These are phyloP conservation scores for Myopa testacea DNA, from an alignment of 2,888 invertebrate genomes.

Conservation along the genomic window DNA sequence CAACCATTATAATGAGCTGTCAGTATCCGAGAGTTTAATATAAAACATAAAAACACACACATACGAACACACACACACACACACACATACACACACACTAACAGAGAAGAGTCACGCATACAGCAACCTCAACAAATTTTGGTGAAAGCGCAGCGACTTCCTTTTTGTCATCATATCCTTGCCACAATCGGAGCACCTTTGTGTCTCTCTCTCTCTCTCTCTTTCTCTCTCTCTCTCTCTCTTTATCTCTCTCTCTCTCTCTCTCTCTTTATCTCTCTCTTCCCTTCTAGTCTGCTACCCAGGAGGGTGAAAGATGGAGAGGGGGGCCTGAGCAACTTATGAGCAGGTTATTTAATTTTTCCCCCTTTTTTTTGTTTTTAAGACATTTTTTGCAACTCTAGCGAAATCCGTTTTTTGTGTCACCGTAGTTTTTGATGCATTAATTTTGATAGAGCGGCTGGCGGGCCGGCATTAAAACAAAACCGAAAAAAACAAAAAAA, in stretches of 20 bases:
- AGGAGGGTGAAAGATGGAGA: no score
- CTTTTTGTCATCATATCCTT: neutral
- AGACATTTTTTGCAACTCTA: constrained; percentile 1
- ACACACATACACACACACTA: neutral
- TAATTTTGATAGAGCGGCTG: neutral
- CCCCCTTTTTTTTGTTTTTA: no score
- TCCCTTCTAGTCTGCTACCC: no score
- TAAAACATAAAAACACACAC: neutral
- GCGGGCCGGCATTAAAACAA: neutral
- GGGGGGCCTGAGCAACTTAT: no score
- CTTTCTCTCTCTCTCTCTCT: no score
- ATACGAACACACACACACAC: neutral
- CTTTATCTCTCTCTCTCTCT: no score
- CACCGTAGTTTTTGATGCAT: constrained; percentile 21
- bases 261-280: no score
- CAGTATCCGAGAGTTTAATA: neutral
- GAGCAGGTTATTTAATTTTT: no score
- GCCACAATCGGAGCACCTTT: neutral
- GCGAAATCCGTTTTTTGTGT: constrained; percentile 23
- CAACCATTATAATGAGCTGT: constrained; percentile 23
- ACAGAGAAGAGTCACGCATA: neutral
- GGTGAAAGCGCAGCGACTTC: neutral
- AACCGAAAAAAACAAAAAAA: neutral
- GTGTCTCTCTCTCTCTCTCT: neutral
- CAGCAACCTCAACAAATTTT: neutral